A percentile compares a stretch with the other conserved stretches of the same genome.
phyloP scores from a whole-genome alignment of 64 coral and sea anemone genomes.

The Exaiptasia diaphana region DNA sequence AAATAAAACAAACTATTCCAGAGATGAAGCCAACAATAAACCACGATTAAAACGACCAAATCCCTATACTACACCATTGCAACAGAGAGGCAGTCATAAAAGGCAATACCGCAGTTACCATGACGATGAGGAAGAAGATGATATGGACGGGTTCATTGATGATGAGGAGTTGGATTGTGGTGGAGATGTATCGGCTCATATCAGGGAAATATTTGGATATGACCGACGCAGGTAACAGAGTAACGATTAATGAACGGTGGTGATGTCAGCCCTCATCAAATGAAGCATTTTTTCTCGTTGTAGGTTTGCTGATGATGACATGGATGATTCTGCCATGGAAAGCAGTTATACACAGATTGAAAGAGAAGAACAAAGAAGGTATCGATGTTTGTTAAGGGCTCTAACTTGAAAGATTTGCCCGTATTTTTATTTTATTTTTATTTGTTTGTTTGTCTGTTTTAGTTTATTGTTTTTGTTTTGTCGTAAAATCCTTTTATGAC shows the following conservation, averaged over 20 bases:
- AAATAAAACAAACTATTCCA: no score
- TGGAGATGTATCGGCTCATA: constrained; percentile 41
- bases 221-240: constrained; percentile 27
- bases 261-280: no score
- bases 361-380: constrained; percentile 57
- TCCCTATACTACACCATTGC: no score
- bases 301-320: constrained; percentile 42
- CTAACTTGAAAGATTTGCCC: background rate
- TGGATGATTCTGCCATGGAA: constrained; percentile 42
- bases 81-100: no score
- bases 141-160: constrained; percentile 54
- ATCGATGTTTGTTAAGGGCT: background rate
- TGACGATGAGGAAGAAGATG: constrained; percentile 6
- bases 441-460: no score
- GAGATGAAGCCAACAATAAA: no score
- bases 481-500: background rate
- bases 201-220: constrained; percentile 63
- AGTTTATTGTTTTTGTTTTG: background rate
- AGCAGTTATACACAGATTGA: constrained; percentile 52
- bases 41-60: no score
- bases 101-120: no score
- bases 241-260: background rate
- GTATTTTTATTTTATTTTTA: background rate
- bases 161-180: constrained; percentile 14
- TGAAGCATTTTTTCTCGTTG: background rate